Evolutionary conservation across 2,888 invertebrate species (phyloP).

Genomic region (Timema podura): DNA sequence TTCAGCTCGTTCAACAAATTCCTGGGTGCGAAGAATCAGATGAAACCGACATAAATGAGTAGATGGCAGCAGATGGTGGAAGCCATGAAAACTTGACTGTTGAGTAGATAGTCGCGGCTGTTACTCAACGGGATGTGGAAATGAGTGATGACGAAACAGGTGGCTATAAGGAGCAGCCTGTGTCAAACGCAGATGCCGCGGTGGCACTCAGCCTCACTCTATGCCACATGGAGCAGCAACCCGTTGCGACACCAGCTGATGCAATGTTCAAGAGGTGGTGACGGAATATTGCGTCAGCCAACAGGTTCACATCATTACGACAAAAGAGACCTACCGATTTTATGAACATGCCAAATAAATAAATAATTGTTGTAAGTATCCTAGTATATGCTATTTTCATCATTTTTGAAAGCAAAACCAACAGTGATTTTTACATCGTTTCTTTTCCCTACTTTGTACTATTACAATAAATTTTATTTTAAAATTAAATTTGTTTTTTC

Average conservation of each 20-base stretch:
- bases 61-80: slow-evolving; percentile 7
- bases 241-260: neutral
- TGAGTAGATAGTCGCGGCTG: neutral
- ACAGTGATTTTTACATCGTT: too few species aligned
- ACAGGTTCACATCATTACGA: neutral
- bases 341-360: neutral
- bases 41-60: slow-evolving; percentile 10
- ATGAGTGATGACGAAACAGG: neutral
- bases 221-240: neutral
- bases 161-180: neutral
- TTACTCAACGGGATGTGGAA: slow-evolving; percentile 5
- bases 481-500: too few species aligned
- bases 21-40: neutral
- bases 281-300: slow-evolving; percentile 8
- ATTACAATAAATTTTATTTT: too few species aligned
- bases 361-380: neutral
- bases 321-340: slow-evolving; percentile 1
- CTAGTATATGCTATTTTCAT: too few species aligned
- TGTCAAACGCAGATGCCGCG: neutral
- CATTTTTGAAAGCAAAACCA: too few species aligned
- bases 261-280: neutral
- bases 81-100: neutral
- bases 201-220: neutral
- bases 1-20: slow-evolving; percentile 15
- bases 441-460: too few species aligned